A percentile compares a stretch with the other conserved stretches of the same genome.
Conservation (phyloP, 2,797 vertebrate species). For the Buphagus erythrorhynchus region DNA sequence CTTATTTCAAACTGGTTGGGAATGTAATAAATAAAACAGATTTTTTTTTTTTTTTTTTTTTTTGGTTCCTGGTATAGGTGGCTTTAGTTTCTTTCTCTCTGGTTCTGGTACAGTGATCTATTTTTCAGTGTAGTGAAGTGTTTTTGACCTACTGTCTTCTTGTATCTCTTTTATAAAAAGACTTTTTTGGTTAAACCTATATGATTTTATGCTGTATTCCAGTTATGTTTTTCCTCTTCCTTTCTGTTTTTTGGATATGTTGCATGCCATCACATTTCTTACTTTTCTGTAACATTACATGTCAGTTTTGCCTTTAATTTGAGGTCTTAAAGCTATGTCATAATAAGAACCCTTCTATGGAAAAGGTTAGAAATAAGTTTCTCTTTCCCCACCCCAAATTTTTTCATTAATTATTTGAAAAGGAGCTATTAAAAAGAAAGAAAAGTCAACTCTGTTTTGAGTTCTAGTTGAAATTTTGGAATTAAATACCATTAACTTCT, state of each 20-base stretch:
- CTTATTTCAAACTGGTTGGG: neutral
- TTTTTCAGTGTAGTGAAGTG: neutral
- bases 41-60: too few relatives aligned
- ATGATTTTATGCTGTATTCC: neutral
- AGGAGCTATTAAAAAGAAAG: neutral
- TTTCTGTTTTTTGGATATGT: accelerated
- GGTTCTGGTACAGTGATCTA: neutral
- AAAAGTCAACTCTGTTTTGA: neutral
- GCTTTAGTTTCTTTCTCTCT: neutral
- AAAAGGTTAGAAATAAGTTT: neutral
- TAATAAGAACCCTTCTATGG: neutral
- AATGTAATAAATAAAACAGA: neutral
- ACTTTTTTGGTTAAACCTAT: neutral
- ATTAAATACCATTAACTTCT: neutral
- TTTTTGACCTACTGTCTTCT: neutral
- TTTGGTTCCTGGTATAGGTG: neutral
- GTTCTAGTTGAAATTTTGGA: neutral
- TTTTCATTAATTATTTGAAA: neutral
- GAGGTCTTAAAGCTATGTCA: neutral
- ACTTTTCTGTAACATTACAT: neutral
- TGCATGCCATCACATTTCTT: neutral
- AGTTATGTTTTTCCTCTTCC: accelerated
- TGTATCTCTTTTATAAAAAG: neutral
- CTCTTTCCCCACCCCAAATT: accelerated
- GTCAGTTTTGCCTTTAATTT: neutral